A percentile compares a stretch with the other conserved stretches of the same genome.
These are phyloP conservation scores for Pemphredon lugubris DNA, from an alignment of 2,888 invertebrate species.

Conservation along the genomic window DNA sequence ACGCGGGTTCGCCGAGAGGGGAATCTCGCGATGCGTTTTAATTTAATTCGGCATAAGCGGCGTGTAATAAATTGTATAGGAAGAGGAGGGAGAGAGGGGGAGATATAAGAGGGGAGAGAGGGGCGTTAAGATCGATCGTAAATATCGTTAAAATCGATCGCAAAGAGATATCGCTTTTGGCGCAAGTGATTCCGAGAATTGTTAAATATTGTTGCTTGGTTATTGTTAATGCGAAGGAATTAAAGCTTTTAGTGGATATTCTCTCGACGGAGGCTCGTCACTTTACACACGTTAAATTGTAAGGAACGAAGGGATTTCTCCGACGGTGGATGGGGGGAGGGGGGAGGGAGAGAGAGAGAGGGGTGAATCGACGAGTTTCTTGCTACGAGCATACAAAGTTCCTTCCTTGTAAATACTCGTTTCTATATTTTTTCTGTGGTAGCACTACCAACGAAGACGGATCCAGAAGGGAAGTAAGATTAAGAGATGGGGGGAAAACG, in stretches of 20 bases:
- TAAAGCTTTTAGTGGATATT: slow-evolving; percentile 45
- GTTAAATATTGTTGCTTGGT: slow-evolving; percentile 57
- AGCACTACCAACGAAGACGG: slow-evolving; percentile 56
- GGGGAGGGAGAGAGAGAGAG: neutral
- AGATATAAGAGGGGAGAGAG: neutral
- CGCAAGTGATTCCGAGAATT: slow-evolving; percentile 30
- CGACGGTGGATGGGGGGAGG: slow-evolving; percentile 8
- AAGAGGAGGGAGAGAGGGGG: neutral
- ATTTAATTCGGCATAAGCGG: slow-evolving; percentile 35
- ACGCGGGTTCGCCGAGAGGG: neutral
- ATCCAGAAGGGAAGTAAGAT: slow-evolving; percentile 13
- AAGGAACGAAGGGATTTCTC: slow-evolving; percentile 27
- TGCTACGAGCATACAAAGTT: slow-evolving; percentile 57
- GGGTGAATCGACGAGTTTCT: slow-evolving; percentile 45
- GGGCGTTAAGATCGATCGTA: neutral
- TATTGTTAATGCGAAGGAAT: slow-evolving; percentile 52
- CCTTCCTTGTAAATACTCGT: slow-evolving; percentile 66
- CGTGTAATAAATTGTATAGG: slow-evolving; percentile 14
- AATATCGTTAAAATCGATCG: neutral
- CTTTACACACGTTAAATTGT: slow-evolving; percentile 31
- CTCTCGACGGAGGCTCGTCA: slow-evolving; percentile 36
- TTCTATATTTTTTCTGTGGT: slow-evolving; percentile 67
- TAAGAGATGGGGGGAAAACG: slow-evolving; percentile 11
- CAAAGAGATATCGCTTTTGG: slow-evolving; percentile 15
- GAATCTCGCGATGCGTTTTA: neutral